Percentiles rank a stretch among this genome's conserved stretches.
Conservation (phyloP, 2,113 vertebrate genomes). For the Pristiophorus japonicus region DNA sequence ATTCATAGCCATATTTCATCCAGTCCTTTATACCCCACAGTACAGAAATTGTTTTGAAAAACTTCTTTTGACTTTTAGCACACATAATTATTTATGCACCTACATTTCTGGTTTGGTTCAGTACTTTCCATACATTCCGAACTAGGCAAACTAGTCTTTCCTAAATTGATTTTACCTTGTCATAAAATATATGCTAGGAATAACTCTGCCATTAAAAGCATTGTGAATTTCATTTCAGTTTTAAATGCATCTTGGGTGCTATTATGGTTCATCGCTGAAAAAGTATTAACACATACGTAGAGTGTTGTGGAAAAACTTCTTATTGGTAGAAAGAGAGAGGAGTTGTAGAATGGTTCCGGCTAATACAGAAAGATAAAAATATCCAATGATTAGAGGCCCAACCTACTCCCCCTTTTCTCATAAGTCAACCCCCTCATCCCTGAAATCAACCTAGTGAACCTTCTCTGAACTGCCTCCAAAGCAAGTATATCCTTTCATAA, state of each 20-base stretch:
- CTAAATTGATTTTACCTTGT: not conserved
- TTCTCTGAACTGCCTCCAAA: no score
- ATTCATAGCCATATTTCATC: no score
- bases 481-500: no score
- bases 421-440: no score
- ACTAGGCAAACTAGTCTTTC: no score
- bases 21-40: no score
- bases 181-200: not conserved
- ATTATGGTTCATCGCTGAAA: not conserved
- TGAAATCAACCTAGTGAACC: no score
- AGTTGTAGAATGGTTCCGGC: not conserved
- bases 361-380: no score
- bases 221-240: not conserved
- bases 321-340: not conserved
- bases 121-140: no score
- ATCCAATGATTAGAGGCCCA: no score
- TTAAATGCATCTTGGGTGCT: not conserved
- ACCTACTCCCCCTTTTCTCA: no score
- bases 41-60: not conserved
- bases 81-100: not conserved
- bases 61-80: not conserved
- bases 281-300: not conserved
- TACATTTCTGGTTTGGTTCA: not conserved
- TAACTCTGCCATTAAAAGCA: not conserved
- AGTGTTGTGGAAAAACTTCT: not conserved